Conservation (phyloP, 2,113 vertebrate species). For the Tretioscincus oriximinensis region DNA sequence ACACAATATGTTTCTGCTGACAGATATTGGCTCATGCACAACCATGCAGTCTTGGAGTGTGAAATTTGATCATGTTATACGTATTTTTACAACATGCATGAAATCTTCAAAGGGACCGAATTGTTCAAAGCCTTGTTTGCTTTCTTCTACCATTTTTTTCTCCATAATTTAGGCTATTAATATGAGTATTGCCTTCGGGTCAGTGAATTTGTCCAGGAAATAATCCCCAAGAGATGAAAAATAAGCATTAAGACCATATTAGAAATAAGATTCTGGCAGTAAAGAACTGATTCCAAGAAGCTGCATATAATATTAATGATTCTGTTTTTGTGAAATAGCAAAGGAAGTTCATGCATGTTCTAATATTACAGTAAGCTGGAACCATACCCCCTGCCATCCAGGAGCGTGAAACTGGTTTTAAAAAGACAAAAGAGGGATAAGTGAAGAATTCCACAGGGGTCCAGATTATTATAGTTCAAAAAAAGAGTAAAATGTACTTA, state of each 20-base stretch:
- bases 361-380: slow-evolving; percentile 83
- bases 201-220: slow-evolving; percentile 9
- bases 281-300: slow-evolving; percentile 56
- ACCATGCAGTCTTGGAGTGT: slow-evolving; percentile 66
- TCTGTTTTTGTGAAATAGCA: slow-evolving; percentile 57
- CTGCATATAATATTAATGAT: slow-evolving; percentile 40
- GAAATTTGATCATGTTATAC: slow-evolving; percentile 52
- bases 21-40: slow-evolving; percentile 67
- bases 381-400: slow-evolving; percentile 99
- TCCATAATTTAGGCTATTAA: slow-evolving; percentile 28
- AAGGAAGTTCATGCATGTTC: slow-evolving; percentile 73
- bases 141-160: neutral
- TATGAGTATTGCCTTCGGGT: slow-evolving; percentile 21
- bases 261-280: slow-evolving; percentile 34
- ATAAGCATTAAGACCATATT: slow-evolving; percentile 16
- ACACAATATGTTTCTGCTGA: slow-evolving; percentile 43
- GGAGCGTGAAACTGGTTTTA: slow-evolving; percentile 95
- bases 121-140: neutral
- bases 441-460: slow-evolving; percentile 71
- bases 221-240: slow-evolving; percentile 34
- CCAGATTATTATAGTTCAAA: slow-evolving; percentile 50
- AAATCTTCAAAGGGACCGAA: slow-evolving; percentile 36
- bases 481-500: slow-evolving; percentile 43
- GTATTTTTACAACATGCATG: slow-evolving; percentile 69
- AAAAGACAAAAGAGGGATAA: slow-evolving; percentile 87